phyloP scores from a whole-genome alignment of 2,113 vertebrate species.

The Plotosus lineatus region DNA sequence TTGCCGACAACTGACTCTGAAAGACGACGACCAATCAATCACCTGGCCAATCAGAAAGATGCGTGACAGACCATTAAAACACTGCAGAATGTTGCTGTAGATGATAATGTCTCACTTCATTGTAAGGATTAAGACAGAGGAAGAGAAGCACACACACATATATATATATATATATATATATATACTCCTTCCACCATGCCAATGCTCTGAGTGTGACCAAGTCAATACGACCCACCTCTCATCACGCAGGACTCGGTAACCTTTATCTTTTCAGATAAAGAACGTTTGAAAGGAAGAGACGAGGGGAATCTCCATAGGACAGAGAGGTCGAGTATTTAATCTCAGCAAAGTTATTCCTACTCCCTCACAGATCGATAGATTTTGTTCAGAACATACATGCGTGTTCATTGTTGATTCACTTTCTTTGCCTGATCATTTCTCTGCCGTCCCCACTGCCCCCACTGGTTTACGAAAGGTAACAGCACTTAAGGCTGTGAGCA shows the following conservation, averaged over 20 bases:
- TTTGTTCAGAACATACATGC: conserved; percentile 28
- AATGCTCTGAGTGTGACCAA: not conserved
- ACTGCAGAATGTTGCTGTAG: not conserved
- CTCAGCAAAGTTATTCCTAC: conserved; percentile 32
- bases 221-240: conserved; percentile 1
- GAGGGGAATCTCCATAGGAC: not conserved
- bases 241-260: not conserved
- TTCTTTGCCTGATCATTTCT: conserved; percentile 49
- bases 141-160: not conserved
- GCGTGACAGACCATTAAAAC: not conserved
- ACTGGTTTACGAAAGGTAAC: conserved; percentile 46
- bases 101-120: not conserved
- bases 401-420: conserved; percentile 45
- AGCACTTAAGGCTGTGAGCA: conserved; percentile 74
- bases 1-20: conserved; percentile 26
- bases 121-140: not conserved
- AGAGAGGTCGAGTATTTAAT: conserved; percentile 2
- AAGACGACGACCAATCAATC: conserved; percentile 30
- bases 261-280: conserved; percentile 20
- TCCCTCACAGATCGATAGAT: conserved; percentile 43
- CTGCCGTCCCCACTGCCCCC: conserved; percentile 64
- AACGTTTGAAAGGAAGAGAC: conserved; percentile 14
- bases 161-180: not conserved
- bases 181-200: not conserved
- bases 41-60: conserved; percentile 27